Conservation (phyloP, 1,140 invertebrate genomes). For the Drosophila cardini region DNA sequence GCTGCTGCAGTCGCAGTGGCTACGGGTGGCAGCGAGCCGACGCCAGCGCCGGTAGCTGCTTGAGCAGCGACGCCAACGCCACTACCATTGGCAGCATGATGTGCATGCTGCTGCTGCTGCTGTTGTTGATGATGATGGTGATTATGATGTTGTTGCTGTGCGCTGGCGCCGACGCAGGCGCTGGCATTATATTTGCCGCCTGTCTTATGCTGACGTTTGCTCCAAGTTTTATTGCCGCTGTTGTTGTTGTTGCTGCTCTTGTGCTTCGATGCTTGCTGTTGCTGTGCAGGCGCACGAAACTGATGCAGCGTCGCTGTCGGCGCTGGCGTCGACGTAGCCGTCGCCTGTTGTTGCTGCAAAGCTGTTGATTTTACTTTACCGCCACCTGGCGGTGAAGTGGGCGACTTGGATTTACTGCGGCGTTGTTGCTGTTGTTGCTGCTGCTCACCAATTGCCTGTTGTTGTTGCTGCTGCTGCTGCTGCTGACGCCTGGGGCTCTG, state of each 20-base stretch:
- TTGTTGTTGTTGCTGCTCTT: conserved; percentile 57
- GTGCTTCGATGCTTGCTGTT: conserved; percentile 62
- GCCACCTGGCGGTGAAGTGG: conserved; percentile 47
- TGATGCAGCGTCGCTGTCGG: conserved; percentile 62
- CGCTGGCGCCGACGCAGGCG: conserved; percentile 38
- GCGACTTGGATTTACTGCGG: conserved; percentile 52
- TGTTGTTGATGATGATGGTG: conserved; percentile 22
- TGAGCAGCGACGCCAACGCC: conserved; percentile 36
- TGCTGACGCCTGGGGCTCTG: conserved; percentile 53
- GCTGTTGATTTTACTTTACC: conserved; percentile 50
- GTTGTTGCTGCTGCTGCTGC: conserved; percentile 45
- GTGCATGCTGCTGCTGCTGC: conserved; percentile 25
- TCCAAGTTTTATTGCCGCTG: conserved; percentile 72
- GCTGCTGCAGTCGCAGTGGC: conserved; percentile 26
- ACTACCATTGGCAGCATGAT: conserved; percentile 39
- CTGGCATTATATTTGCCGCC: conserved; percentile 61
- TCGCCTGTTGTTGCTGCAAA: conserved; percentile 20
- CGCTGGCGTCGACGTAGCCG: conserved; percentile 17
- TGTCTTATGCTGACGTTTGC: conserved; percentile 73
- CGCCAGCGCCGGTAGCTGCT: conserved; percentile 32
- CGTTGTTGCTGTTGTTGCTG: conserved; percentile 2
- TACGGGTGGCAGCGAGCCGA: conserved; percentile 33
- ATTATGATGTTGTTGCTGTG: conserved; percentile 34
- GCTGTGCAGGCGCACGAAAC: conserved; percentile 77
- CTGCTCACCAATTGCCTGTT: conserved; percentile 4